phyloP scores from a whole-genome alignment of 2,888 invertebrate genomes.

The Cheilosia vernalis region DNA sequence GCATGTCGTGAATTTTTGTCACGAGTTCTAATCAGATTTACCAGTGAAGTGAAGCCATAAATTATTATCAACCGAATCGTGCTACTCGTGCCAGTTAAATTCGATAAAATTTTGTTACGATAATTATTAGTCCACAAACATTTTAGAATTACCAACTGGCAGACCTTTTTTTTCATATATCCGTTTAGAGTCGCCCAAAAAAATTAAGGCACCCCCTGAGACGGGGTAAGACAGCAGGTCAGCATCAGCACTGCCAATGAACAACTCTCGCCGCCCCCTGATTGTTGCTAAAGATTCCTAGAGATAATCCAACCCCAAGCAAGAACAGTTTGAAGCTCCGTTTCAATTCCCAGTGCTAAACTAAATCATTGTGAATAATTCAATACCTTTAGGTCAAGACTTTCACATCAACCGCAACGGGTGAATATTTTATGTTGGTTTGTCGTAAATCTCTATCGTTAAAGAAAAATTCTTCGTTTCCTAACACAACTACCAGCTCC shows the following conservation, averaged over 20 bases:
- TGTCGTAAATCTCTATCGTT: constrained; percentile 40
- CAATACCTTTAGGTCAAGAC: constrained; percentile 33
- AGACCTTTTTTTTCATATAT: no score
- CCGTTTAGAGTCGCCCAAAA: neutral
- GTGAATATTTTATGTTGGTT: constrained; percentile 63
- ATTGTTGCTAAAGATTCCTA: constrained; percentile 41
- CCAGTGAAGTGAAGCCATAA: no score
- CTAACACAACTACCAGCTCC: neutral
- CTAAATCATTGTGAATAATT: constrained; percentile 55
- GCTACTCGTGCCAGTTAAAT: no score
- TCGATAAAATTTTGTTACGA: no score
- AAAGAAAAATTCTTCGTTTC: constrained; percentile 5
- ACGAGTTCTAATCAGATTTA: no score
- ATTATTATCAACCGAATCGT: no score
- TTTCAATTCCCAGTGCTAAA: neutral
- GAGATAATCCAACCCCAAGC: constrained; percentile 23
- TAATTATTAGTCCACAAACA: no score
- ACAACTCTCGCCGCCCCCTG: constrained; percentile 20
- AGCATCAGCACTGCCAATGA: constrained; percentile 34
- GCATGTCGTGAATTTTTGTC: no score
- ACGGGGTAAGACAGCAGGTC: constrained; percentile 17
- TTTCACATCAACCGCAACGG: constrained; percentile 35
- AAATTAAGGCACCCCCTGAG: constrained; percentile 22
- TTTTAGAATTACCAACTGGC: no score
- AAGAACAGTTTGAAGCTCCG: neutral